Conservation (phyloP, 2,888 invertebrate species). For the Apeira syringaria region DNA sequence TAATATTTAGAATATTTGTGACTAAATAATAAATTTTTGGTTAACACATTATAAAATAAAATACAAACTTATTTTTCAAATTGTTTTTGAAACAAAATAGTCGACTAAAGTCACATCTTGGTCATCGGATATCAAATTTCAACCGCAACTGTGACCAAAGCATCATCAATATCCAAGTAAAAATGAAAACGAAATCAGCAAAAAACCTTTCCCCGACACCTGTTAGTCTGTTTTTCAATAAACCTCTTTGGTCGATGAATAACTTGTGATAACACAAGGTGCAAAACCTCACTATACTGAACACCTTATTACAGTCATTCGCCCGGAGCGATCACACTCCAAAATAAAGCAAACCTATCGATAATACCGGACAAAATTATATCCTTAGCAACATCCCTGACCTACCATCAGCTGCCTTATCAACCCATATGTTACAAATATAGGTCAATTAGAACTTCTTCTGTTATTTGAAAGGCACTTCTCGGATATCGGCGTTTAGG, state of each 20-base stretch:
- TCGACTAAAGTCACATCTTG: too few relatives aligned
- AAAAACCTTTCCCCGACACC: slow-evolving; percentile 50
- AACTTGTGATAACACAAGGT: slow-evolving; percentile 73
- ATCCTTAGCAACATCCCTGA: slow-evolving; percentile 64
- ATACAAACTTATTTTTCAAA: too few relatives aligned
- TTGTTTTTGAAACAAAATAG: too few relatives aligned
- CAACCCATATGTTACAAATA: slow-evolving; percentile 71
- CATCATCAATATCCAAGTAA: too few relatives aligned
- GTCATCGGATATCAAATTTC: too few relatives aligned
- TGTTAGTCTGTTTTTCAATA: slow-evolving; percentile 63
- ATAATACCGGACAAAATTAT: slow-evolving; percentile 71
- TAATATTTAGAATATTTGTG: too few relatives aligned
- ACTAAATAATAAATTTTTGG: too few relatives aligned
- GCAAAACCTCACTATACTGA: slow-evolving; percentile 65
- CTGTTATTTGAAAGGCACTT: background rate
- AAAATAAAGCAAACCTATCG: slow-evolving; percentile 72
- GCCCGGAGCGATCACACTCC: slow-evolving; percentile 54
- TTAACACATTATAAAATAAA: too few relatives aligned
- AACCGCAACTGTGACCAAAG: too few relatives aligned
- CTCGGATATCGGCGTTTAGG: background rate
- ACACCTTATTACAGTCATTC: slow-evolving; percentile 64
- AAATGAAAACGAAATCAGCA: slow-evolving; percentile 31
- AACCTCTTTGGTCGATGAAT: slow-evolving; percentile 42
- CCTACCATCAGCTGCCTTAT: slow-evolving; percentile 72
- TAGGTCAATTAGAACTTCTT: slow-evolving; percentile 61